Percentiles rank a stretch among this genome's conserved stretches.
Evolutionary conservation across 2,797 vertebrate species (phyloP).

Genomic region (Lepus oiostolus): DNA sequence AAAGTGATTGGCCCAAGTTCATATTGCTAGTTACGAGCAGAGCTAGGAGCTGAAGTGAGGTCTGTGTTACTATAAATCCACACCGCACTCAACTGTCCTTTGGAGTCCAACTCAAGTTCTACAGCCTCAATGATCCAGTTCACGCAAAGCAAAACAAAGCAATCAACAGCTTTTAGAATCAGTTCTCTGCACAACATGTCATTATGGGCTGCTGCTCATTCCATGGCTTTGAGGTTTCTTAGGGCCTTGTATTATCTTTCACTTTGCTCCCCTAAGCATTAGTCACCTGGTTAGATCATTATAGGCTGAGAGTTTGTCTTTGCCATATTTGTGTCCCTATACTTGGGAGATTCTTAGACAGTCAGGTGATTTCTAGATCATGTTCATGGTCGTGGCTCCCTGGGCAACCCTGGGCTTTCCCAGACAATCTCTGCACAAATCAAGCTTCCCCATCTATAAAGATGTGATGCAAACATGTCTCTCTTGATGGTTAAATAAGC

Average conservation of each 20-base stretch:
- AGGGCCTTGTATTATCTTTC: background rate
- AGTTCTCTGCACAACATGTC: background rate
- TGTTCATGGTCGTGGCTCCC: background rate
- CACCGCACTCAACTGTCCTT: background rate
- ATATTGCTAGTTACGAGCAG: background rate
- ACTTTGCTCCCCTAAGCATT: background rate
- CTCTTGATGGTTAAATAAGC: background rate
- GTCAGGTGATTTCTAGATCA: background rate
- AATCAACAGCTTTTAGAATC: background rate
- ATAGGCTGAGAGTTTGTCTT: background rate
- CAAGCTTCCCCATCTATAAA: background rate
- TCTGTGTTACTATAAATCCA: constrained; percentile 15
- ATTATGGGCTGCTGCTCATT: background rate
- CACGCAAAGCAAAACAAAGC: constrained; percentile 33
- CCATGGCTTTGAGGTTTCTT: background rate
- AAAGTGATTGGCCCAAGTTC: background rate
- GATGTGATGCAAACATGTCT: background rate
- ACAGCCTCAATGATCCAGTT: background rate
- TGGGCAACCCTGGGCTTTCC: background rate
- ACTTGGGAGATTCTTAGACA: background rate
- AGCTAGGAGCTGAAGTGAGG: background rate
- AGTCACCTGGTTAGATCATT: background rate
- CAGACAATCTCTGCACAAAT: background rate
- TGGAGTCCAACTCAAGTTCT: background rate
- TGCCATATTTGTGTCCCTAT: background rate